Evolutionary conservation across 2,797 vertebrate genomes (phyloP).

Genomic region (Champsocephalus gunnari): DNA sequence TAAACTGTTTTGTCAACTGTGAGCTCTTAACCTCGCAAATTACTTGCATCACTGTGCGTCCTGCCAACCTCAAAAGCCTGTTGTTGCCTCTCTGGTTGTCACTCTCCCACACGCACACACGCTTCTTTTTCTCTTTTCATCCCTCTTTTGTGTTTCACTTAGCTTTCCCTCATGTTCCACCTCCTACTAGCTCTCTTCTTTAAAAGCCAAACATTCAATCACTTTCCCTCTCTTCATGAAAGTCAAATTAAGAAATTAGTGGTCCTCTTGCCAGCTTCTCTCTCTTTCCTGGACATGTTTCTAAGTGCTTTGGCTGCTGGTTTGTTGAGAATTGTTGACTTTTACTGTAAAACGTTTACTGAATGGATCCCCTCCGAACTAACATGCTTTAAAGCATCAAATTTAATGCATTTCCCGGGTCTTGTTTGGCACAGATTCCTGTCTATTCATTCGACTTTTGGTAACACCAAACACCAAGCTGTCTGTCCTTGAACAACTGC

Average conservation of each 20-base stretch:
- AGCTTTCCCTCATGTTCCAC: constrained; percentile 17
- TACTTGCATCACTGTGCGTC: constrained; percentile 50
- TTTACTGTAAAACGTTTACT: background rate
- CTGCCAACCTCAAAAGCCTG: constrained; percentile 56
- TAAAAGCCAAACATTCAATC: constrained; percentile 41
- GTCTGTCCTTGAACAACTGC: background rate
- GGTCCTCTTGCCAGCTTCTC: constrained; percentile 23
- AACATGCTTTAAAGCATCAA: background rate
- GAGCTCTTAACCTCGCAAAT: constrained; percentile 61
- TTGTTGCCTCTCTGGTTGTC: constrained; percentile 54
- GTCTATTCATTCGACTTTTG: background rate
- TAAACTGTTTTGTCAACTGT: constrained; percentile 60
- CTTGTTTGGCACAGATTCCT: background rate
- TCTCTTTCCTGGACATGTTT: constrained; percentile 1
- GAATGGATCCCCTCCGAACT: background rate
- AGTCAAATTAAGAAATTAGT: constrained; percentile 52
- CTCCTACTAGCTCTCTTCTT: constrained; percentile 22
- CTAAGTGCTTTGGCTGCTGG: background rate
- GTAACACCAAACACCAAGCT: too few species aligned
- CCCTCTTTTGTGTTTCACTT: constrained; percentile 36
- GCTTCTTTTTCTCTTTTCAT: constrained; percentile 22
- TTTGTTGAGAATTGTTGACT: background rate
- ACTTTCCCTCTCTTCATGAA: constrained; percentile 43
- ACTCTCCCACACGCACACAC: constrained; percentile 26
- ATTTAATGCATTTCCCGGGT: background rate